Percentiles rank a stretch among this genome's conserved stretches.
Conservation (phyloP, 2,888 invertebrate genomes). For the Macaria liturata region DNA sequence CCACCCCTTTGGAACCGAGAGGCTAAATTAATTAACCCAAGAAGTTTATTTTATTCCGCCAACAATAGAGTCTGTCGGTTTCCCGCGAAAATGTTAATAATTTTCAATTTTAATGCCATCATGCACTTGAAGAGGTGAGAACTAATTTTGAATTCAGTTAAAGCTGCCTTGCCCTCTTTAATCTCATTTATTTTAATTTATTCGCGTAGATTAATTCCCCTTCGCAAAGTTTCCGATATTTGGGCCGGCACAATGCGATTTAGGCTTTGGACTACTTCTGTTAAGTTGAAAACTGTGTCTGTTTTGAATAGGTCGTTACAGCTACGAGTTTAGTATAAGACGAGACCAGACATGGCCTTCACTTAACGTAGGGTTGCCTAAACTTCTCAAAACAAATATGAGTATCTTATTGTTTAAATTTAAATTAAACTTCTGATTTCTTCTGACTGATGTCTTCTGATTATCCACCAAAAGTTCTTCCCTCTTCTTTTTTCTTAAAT, state of each 20-base stretch:
- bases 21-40: constrained; percentile 38
- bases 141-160: constrained; percentile 77
- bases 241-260: constrained; percentile 38
- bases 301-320: constrained; percentile 1
- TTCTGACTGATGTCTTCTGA: no score
- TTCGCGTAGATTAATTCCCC: constrained; percentile 73
- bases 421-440: no score
- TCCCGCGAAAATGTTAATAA: constrained; percentile 59
- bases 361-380: no score
- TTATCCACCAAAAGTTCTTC: no score
- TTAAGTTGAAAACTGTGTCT: no score
- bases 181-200: constrained; percentile 82
- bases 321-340: neutral
- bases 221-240: constrained; percentile 59
- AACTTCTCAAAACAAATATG: no score
- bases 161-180: constrained; percentile 65
- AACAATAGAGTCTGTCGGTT: constrained; percentile 35
- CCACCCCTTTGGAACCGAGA: constrained; percentile 18
- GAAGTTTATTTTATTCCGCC: constrained; percentile 32
- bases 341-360: no score
- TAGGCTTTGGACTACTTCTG: constrained; percentile 13
- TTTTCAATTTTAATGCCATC: constrained; percentile 73
- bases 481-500: no score
- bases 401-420: no score
- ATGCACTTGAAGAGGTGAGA: constrained; percentile 77